These are phyloP conservation scores for Umimayanthus chanpuru DNA, from an alignment of 92 coral and sea anemone species.

Conservation along the genomic window DNA sequence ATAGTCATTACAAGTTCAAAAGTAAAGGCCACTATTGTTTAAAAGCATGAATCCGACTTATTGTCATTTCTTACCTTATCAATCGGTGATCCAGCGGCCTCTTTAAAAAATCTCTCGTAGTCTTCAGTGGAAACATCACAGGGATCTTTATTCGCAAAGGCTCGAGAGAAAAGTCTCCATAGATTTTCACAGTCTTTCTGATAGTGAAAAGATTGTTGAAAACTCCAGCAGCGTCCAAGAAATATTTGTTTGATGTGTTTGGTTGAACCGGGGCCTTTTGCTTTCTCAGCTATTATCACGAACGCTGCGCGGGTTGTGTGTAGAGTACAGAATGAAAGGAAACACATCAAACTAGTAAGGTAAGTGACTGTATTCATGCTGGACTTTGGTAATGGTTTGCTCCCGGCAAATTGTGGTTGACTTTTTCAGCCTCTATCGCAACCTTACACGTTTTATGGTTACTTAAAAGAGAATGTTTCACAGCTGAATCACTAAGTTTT, in stretches of 20 bases:
- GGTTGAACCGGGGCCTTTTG: conserved; percentile 56
- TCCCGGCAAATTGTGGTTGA: too few species aligned
- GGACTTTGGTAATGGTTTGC: neutral
- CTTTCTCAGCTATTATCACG: neutral
- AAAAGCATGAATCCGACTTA: neutral
- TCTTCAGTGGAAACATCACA: conserved; percentile 71
- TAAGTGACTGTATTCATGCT: neutral
- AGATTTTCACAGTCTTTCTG: conserved; percentile 63
- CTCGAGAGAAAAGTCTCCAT: conserved; percentile 72
- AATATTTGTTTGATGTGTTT: conserved; percentile 76
- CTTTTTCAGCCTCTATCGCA: too few species aligned
- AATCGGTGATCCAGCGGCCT: neutral
- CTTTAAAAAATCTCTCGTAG: conserved; percentile 66
- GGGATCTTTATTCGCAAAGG: conserved; percentile 79
- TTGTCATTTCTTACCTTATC: neutral
- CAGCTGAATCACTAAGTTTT: too few species aligned
- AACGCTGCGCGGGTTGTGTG: neutral
- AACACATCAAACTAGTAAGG: neutral
- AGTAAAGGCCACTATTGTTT: too few species aligned
- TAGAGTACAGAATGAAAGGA: neutral
- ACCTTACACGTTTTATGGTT: too few species aligned
- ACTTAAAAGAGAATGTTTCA: too few species aligned
- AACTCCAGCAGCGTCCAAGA: conserved; percentile 89
- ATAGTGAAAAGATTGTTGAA: conserved; percentile 45
- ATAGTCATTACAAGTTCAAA: too few species aligned